A percentile compares a stretch with the other conserved stretches of the same genome.
Conservation (phyloP, 2,888 invertebrate genomes). For the Andrena bucephala region DNA sequence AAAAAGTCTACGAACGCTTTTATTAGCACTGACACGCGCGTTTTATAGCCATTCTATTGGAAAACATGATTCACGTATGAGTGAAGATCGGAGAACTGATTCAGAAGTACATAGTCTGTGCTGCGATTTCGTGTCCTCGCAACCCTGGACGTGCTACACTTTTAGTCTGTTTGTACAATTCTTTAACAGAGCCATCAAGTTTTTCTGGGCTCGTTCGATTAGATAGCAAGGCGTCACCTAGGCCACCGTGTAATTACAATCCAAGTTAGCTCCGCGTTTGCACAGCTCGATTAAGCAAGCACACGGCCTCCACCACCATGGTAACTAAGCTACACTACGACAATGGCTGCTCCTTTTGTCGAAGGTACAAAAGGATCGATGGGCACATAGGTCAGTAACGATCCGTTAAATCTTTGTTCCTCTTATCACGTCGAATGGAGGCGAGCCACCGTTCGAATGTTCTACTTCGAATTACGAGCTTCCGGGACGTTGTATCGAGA, state of each 20-base stretch:
- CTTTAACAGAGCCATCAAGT: neutral
- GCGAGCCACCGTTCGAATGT: neutral
- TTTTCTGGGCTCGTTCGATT: neutral
- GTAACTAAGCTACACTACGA: slow-evolving; percentile 19
- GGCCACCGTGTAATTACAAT: neutral
- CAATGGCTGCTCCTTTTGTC: slow-evolving; percentile 20
- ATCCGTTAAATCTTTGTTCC: neutral
- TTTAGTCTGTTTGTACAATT: neutral
- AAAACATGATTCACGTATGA: too few species aligned
- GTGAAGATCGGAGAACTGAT: too few species aligned
- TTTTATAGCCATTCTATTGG: too few species aligned
- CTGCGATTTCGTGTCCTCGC: neutral
- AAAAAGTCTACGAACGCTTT: too few species aligned
- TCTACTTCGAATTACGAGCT: slow-evolving; percentile 1
- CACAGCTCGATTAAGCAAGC: slow-evolving; percentile 18
- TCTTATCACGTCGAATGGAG: slow-evolving; percentile 15
- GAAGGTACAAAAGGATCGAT: slow-evolving; percentile 11
- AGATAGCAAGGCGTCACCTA: neutral
- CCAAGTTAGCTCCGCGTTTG: slow-evolving; percentile 2
- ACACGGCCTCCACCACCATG: neutral
- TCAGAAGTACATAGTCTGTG: neutral
- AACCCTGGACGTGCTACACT: neutral
- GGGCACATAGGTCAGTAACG: slow-evolving; percentile 4
- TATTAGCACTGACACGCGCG: too few species aligned
- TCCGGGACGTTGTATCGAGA: too few species aligned